Base-by-base conservation (phyloP, 1,140 invertebrate genomes). In the Diuraphis noxia region DNA sequence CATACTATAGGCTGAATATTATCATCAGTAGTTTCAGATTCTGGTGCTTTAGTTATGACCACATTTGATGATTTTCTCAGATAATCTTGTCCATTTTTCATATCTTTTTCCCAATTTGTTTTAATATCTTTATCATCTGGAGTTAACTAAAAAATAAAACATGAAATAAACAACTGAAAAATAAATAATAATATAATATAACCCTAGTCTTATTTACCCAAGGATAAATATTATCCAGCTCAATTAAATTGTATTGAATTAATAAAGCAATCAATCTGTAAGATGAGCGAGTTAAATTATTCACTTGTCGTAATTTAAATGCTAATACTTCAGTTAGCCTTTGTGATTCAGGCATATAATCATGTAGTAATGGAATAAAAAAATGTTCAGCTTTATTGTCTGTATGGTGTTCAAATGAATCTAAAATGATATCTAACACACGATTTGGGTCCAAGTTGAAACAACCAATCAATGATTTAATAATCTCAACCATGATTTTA, bases 391-490 rank as follows among this genome's bases (percentile, higher is more conserved):
- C 95, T 52, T 91, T 91, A 92, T 95, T 94, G 92, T 97, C 95
- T 17, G 97, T 96, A 92, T 97, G 96, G 92, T 96, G 97, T 94
- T 99, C 99, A 95, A 99, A 99, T 25, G 98, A 97, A 94, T 99
- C 99, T 92, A 99, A 94, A 92, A 99, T 97, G 91, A 99, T 96
- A 94, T 99, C 99, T 92, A 99, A 94, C 0, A 99, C 98, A 93
- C 99, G 95, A 94, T 99, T 99, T 36, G 99, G 99, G 95, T 99
- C 99, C 93, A 99, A 95, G 95, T 99, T 99, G 93, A 99, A 99
- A 94, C 98, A 99, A 93, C 99, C 98, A 93, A 99, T 99, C 38
- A 99, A 94, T n/a, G 97, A 98, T 94, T 98, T 97, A 63, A 98
- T 97, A 46, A 97, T 96, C 95, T 98, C 96, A 93, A 98, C 95